Evolutionary conservation across 2,888 invertebrate genomes (phyloP).

Genomic region (Ochropleura plecta): DNA sequence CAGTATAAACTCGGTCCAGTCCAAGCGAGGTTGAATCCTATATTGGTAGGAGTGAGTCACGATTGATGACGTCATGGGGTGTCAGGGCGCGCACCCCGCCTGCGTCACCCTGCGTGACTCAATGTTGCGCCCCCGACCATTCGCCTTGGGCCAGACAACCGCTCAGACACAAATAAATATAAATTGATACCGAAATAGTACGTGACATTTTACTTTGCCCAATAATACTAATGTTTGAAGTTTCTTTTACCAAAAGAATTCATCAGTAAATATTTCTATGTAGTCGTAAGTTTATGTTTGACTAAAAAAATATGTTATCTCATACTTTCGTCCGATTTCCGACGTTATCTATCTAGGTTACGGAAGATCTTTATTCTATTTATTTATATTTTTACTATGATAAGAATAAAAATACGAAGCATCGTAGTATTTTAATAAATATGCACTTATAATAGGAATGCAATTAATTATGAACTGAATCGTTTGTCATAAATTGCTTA

Average conservation of each 20-base stretch:
- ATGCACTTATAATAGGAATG: background rate
- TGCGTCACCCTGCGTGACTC: conserved; percentile 81
- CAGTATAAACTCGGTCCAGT: conserved; percentile 59
- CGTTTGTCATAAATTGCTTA: background rate
- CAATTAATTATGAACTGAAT: conserved; percentile 13
- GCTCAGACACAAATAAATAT: conserved; percentile 76
- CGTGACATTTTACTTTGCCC: conserved; percentile 37
- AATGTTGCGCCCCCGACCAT: conserved; percentile 73
- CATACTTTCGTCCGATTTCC: conserved; percentile 52
- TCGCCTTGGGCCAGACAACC: conserved; percentile 71
- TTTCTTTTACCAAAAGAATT: conserved; percentile 5
- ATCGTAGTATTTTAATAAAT: conserved; percentile 4
- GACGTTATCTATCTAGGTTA: conserved; percentile 62
- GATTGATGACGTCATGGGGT: conserved; percentile 81
- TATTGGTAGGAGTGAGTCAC: conserved; percentile 80
- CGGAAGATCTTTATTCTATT: conserved; percentile 42
- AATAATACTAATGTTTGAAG: conserved; percentile 11
- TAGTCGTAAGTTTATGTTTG: conserved; percentile 10
- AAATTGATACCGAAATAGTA: conserved; percentile 69
- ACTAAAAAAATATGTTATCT: conserved; percentile 44
- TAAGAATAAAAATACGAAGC: conserved; percentile 18
- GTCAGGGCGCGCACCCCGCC: conserved; percentile 78
- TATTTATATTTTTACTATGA: conserved; percentile 42
- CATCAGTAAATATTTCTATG: background rate
- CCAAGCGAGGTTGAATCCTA: conserved; percentile 71